These are phyloP conservation scores for Necrosyrtes monachus DNA, from an alignment of 2,797 vertebrate species.

Conservation along the genomic window DNA sequence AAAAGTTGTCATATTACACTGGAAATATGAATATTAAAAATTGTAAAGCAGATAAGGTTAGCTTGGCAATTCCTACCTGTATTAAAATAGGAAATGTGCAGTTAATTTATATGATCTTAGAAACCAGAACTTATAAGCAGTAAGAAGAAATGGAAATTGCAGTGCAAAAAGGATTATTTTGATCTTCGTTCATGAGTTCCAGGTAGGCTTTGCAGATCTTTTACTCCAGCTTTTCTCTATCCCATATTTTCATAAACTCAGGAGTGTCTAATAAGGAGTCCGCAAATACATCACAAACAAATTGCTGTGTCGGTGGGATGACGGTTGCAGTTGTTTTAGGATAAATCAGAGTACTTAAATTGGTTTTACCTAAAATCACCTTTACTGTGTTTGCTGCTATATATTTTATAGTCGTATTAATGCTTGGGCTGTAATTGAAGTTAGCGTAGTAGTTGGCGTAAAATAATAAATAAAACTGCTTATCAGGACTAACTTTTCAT, in stretches of 20 bases:
- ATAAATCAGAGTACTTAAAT: background rate
- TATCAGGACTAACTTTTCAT: background rate
- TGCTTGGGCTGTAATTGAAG: background rate
- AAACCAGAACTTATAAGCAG: background rate
- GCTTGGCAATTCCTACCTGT: background rate
- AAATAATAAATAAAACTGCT: background rate
- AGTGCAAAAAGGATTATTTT: background rate
- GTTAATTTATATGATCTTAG: background rate
- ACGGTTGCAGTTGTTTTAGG: background rate
- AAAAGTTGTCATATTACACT: background rate
- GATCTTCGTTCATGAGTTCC: fast-evolving
- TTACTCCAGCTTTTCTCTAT: background rate
- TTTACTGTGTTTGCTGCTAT: background rate
- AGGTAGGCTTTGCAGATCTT: background rate
- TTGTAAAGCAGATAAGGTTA: background rate
- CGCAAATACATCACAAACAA: background rate
- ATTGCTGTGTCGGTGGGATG: background rate
- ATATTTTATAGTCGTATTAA: background rate
- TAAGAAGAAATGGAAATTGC: background rate
- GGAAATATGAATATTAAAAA: background rate
- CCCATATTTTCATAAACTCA: background rate
- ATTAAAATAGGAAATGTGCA: background rate
- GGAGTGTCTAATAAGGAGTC: background rate
- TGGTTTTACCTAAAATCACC: background rate
- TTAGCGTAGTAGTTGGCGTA: background rate